These are phyloP conservation scores for Perca fluviatilis DNA, from an alignment of 2,113 vertebrate species.

Conservation along the genomic window DNA sequence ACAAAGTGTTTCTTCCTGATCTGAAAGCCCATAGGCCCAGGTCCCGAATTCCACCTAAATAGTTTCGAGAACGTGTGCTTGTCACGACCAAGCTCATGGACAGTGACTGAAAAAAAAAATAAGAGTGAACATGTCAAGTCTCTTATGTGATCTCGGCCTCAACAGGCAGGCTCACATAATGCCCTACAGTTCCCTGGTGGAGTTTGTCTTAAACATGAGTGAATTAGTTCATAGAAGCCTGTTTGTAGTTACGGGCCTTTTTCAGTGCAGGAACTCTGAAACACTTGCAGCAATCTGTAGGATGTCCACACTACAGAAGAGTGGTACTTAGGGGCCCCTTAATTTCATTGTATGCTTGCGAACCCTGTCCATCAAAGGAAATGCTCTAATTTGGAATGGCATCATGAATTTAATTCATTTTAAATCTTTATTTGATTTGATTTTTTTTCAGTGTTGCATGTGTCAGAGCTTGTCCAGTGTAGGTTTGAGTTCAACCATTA, in stretches of 20 bases:
- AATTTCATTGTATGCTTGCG: conserved; percentile 50
- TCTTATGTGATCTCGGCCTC: conserved; percentile 33
- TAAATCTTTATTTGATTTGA: conserved; percentile 3
- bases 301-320: conserved; percentile 53
- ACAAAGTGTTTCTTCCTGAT: too few relatives aligned
- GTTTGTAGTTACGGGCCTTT: conserved; percentile 7
- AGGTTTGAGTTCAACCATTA: conserved; percentile 56
- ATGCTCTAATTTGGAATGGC: conserved; percentile 32
- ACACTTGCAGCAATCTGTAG: conserved; percentile 64
- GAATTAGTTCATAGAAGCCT: conserved; percentile 15
- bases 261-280: conserved; percentile 37
- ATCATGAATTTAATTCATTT: conserved; percentile 44
- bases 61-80: neutral
- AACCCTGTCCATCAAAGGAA: conserved; percentile 36
- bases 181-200: neutral
- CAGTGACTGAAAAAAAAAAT: neutral
- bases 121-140: neutral
- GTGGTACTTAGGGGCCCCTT: conserved; percentile 46
- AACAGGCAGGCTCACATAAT: neutral
- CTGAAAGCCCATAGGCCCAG: too few relatives aligned
- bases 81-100: neutral
- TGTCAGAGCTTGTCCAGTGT: conserved; percentile 44
- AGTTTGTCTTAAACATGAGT: conserved; percentile 2
- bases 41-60: neutral
- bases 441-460: conserved; percentile 56